Evolutionary conservation across 2,113 vertebrate genomes (phyloP).

Genomic region (Prinia subflava): DNA sequence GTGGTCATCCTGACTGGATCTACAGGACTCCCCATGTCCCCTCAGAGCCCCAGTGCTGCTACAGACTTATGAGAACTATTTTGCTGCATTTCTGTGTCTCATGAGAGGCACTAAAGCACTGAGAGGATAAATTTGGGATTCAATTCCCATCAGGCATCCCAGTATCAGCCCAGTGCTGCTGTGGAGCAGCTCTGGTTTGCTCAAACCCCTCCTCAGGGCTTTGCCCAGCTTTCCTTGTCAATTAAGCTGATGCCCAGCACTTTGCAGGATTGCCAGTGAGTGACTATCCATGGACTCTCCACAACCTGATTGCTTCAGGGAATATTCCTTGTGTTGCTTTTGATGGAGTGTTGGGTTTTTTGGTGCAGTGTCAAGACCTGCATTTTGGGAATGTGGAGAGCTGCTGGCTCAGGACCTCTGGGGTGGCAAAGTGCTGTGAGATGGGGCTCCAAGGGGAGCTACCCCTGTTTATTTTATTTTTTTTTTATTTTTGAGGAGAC

Average conservation of each 20-base stretch:
- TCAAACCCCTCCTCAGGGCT: neutral
- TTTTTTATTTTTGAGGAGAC: neutral
- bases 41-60: neutral
- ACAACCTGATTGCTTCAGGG: neutral
- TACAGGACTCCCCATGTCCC: neutral
- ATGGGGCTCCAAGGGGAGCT: neutral
- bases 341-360: neutral
- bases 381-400: neutral
- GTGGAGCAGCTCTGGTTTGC: neutral
- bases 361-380: no score
- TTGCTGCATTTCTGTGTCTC: neutral
- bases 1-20: neutral
- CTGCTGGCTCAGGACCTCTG: neutral
- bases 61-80: neutral
- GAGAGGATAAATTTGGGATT: neutral
- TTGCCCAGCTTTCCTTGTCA: neutral
- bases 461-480: neutral
- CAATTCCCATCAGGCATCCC: neutral
- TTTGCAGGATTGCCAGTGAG: neutral
- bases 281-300: fast-evolving
- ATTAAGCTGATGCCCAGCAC: neutral
- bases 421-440: neutral
- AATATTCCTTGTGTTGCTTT: fast-evolving
- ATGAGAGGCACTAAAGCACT: neutral
- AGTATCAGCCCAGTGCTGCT: neutral